These are phyloP conservation scores for Meles meles DNA, from an alignment of 2,113 vertebrate genomes.

Conservation along the genomic window DNA sequence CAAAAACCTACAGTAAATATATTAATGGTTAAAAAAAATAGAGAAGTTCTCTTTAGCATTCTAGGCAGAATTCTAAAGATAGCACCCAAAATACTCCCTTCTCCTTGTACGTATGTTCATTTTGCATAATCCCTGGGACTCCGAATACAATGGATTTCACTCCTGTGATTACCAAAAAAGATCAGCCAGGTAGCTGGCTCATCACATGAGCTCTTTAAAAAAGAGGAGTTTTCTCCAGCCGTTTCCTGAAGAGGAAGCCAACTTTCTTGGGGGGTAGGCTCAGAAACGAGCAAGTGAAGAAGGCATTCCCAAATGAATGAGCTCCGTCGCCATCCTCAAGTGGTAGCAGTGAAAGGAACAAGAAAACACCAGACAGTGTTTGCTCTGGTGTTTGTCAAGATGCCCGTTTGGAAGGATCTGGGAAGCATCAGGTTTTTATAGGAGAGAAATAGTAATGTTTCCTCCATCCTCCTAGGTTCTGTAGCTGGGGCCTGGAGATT, in stretches of 20 bases:
- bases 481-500: not conserved
- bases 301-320: no score
- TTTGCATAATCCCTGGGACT: not conserved
- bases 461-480: not conserved
- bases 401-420: not conserved
- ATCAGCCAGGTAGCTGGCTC: not conserved
- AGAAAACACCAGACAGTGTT: not conserved
- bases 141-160: not conserved
- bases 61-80: not conserved
- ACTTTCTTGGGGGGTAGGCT: no score
- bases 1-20: not conserved
- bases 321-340: not conserved
- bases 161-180: not conserved
- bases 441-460: not conserved
- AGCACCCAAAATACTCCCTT: not conserved
- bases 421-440: not conserved
- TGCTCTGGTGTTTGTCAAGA: not conserved
- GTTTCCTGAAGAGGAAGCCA: not conserved
- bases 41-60: not conserved
- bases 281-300: not conserved
- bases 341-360: rapidly evolving
- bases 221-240: not conserved
- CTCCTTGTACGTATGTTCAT: not conserved
- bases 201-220: not conserved
- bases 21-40: not conserved